Evolutionary conservation across 2,113 vertebrate genomes (phyloP).

Genomic region (Tor tambroides): DNA sequence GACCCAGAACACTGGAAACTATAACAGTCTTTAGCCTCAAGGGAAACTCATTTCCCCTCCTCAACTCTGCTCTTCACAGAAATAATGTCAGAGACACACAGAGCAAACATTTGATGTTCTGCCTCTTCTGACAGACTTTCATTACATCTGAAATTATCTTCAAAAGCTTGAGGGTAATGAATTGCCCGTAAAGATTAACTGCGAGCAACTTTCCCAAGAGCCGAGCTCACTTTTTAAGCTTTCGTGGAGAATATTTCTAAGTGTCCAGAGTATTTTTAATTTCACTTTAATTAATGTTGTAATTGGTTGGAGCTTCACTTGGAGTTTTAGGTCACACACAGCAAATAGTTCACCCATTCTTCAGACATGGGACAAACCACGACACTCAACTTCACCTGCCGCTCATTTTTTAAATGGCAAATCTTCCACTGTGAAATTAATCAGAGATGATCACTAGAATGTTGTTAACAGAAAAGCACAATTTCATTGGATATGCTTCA

Average conservation of each 20-base stretch:
- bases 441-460: too few relatives aligned
- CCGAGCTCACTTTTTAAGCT: not conserved
- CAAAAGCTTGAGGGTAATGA: constrained; percentile 31
- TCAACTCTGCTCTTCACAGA: constrained; percentile 37
- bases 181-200: constrained; percentile 34
- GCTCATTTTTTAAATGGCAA: too few relatives aligned
- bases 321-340: not conserved
- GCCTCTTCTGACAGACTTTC: constrained; percentile 62
- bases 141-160: constrained; percentile 62
- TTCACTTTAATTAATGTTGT: constrained; percentile 27
- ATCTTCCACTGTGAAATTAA: too few relatives aligned
- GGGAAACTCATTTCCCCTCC: constrained; percentile 73
- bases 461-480: too few relatives aligned
- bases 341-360: constrained; percentile 10
- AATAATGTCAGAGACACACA: constrained; percentile 40
- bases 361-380: not conserved
- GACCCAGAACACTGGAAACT: constrained; percentile 73
- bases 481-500: too few relatives aligned
- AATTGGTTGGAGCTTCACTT: constrained; percentile 26
- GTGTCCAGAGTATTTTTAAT: constrained; percentile 18
- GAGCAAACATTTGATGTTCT: constrained; percentile 68
- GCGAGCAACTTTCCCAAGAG: constrained; percentile 12
- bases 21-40: constrained; percentile 68
- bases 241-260: constrained; percentile 5
- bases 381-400: not conserved